Evolutionary conservation across 2,113 vertebrate species (phyloP), one percentile per base, ranked within the genome.

Genomic region (Hassar affinis): DNA sequence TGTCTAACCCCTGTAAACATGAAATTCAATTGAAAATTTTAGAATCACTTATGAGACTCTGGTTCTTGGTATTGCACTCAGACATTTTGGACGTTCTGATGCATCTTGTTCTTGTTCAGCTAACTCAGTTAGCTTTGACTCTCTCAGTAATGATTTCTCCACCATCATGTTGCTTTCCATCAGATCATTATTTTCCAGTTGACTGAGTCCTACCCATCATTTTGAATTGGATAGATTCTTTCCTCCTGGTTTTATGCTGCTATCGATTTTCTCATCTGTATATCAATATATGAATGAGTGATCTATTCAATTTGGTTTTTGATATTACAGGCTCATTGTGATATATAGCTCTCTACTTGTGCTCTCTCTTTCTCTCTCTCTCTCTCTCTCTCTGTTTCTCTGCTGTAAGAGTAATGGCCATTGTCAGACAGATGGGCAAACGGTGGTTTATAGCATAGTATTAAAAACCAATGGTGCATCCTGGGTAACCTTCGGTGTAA

Each of bases 201-300:
- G 64, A 47, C 56, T 77, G 68, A 59, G 42, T 80, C 79, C 62
- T 47, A 68, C 81, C 62, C 69, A 27, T 80, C 69, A 69, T 62
- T 56, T 35, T 78, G 54, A 49, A 45, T 52, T 22, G 14, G 68
- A 79, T 79, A 54, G n/a, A 86, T 85, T 79, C 81, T 74, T 85
- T 83, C 80, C 68, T 80, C 69, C 75, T 68, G 61, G 51, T 81
- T 78, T 84, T n/a, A 66, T 76, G 45, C n/a, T 2, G 42, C 30
- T 80, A 87, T 87, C 27, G 86, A 87, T 87, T 87, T 79, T 85
- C 62, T 49, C 71, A 74, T 85, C 76, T 49, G 69, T 77, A 71
- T 68, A 78, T 85, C 61, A 80, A 87, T 59, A 74, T 78, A 78
- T 51, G 35, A 83, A 78, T 69, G 68, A 69, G 82, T 27, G 75